A percentile compares a stretch with the other conserved stretches of the same genome.
phyloP scores from a whole-genome alignment of 2,113 vertebrate species.

The Mus pahari region DNA sequence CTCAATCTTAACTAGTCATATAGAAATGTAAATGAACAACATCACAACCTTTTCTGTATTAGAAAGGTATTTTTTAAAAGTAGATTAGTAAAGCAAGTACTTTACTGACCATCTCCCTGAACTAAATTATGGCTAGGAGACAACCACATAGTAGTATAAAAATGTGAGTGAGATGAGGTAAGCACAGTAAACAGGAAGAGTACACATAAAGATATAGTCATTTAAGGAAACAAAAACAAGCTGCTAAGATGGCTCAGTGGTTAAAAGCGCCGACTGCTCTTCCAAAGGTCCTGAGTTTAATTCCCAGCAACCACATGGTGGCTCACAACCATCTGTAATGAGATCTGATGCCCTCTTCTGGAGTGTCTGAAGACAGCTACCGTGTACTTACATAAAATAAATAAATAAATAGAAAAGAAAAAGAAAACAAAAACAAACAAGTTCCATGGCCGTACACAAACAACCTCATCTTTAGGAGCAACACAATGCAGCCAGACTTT shows the following conservation, averaged over 20 bases:
- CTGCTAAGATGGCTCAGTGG: too few relatives aligned
- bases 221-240: neutral
- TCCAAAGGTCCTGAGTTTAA: too few relatives aligned
- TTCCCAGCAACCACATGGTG: too few relatives aligned
- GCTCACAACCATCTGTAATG: too few relatives aligned
- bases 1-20: neutral
- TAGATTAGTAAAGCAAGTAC: neutral
- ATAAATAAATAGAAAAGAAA: too few relatives aligned
- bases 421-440: neutral
- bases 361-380: too few relatives aligned
- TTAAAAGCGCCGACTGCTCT: too few relatives aligned
- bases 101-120: neutral
- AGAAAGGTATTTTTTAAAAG: neutral
- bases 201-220: neutral
- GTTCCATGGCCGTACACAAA: neutral
- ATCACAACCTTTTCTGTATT: neutral
- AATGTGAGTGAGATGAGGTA: neutral
- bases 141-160: accelerated
- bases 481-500: neutral
- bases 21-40: neutral
- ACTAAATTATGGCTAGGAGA: neutral
- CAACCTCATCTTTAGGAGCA: neutral
- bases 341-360: too few relatives aligned
- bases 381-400: too few relatives aligned
- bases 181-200: neutral